A percentile compares a stretch with the other conserved stretches of the same genome.
These are phyloP conservation scores for Oncopodura yosiiana DNA, from an alignment of 1,140 invertebrate species.

Conservation along the genomic window DNA sequence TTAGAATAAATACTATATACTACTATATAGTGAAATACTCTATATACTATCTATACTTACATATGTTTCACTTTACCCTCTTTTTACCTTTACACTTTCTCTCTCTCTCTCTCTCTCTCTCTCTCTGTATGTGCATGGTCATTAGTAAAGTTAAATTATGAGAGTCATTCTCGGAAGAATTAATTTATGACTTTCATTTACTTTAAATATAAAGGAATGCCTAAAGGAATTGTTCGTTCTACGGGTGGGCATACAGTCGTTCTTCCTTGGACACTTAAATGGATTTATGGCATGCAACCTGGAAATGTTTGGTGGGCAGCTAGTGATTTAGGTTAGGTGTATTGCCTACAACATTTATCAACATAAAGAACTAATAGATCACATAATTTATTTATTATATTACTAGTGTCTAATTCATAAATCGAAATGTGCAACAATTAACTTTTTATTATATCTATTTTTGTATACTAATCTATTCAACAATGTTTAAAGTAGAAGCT, in stretches of 20 bases:
- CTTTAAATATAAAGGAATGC: constrained; percentile 78
- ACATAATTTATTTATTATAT: no score
- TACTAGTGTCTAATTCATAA: no score
- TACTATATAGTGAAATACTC: neutral
- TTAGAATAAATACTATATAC: constrained; percentile 28
- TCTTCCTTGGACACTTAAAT: constrained; percentile 75
- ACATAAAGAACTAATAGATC: constrained; percentile 67
- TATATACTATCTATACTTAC: constrained; percentile 54
- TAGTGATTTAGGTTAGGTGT: constrained; percentile 79
- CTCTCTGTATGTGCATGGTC: no score
- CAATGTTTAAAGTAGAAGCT: constrained; percentile 78
- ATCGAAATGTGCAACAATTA: no score
- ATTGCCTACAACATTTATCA: constrained; percentile 89
- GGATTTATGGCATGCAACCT: constrained; percentile 76
- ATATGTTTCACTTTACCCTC: constrained; percentile 57
- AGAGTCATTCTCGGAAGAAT: constrained; percentile 49
- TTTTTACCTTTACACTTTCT: no score
- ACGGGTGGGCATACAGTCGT: constrained; percentile 72
- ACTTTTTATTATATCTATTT: no score
- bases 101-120: constrained; percentile 69
- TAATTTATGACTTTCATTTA: constrained; percentile 79
- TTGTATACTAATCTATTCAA: no score
- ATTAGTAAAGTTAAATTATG: no score
- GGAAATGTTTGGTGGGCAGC: constrained; percentile 81
- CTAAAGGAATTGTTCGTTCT: constrained; percentile 92